phyloP scores from a whole-genome alignment of 2,797 vertebrate species.

The Hapalemur alaotrensis region DNA sequence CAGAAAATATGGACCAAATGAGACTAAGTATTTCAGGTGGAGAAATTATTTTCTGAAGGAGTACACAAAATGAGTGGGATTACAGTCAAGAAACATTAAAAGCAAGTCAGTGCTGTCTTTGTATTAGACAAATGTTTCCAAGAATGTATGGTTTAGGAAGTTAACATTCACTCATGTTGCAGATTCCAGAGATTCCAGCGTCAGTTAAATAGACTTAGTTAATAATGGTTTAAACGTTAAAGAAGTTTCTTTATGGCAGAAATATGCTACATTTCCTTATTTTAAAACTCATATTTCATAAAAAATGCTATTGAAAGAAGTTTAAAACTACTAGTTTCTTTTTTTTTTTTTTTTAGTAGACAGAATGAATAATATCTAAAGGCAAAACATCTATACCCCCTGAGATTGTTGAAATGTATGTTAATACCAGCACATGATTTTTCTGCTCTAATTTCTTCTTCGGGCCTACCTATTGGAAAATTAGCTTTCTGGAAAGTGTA shows the following conservation, averaged over 20 bases:
- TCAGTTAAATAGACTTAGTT: not conserved
- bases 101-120: not conserved
- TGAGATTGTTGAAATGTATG: not conserved
- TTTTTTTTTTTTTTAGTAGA: not conserved
- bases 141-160: not conserved
- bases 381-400: not conserved
- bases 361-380: not conserved
- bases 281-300: slow-evolving; percentile 4
- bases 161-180: not conserved
- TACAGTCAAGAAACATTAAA: not conserved
- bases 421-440: not conserved
- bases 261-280: not conserved
- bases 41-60: slow-evolving; percentile 32
- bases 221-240: not conserved
- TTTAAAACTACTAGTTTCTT: not conserved
- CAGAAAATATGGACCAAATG: not conserved
- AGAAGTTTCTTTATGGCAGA: not conserved
- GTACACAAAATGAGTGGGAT: not conserved
- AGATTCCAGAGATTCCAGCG: not conserved
- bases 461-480: not conserved
- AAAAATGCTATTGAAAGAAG: not conserved
- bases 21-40: not conserved
- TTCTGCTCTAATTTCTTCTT: not conserved
- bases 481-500: not conserved
- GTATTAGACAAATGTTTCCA: not conserved